Evolutionary conservation across 2,888 invertebrate species (phyloP), one percentile per base, ranked within the genome.

Genomic region (Caenorhabditis angaria): DNA sequence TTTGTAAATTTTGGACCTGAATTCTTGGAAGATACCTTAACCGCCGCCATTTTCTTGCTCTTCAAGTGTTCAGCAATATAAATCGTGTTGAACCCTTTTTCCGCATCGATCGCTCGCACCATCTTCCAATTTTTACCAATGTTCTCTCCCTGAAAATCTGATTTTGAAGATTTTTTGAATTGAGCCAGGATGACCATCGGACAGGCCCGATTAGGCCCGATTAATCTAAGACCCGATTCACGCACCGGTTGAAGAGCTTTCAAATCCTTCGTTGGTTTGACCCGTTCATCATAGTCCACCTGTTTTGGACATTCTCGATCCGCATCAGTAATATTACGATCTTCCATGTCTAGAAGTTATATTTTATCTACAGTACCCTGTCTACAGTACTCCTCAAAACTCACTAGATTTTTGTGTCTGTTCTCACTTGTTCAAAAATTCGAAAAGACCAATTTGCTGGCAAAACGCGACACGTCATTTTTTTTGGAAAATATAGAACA

Each of bases 321-420:
- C 12, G 70, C 77, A n/a, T 77, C 73, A 28, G 77, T 77, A 35
- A 77, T 72, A 64, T 76, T 76, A 65, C 76, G 73, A 60, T 73
- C 73, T 51, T 73, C 69, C 72, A 68, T 68, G 48, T 20, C 50
- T 50, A n/a, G n/a, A n/a, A n/a, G n/a, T n/a, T n/a, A n/a, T n/a
- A n/a, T n/a, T n/a, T n/a, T n/a, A n/a, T n/a, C n/a, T n/a, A n/a
- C n/a, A n/a, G n/a, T n/a, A n/a, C n/a, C 18, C 32, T 8, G 12
- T 18, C 14, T 41, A 41, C 41, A 10, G 41, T 41, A 32, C 5
- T 51, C 51, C 51, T 24, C 51, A 27, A 27, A 20, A 53, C 53
- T 53, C 14, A 27, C 53, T 53, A 27, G 25, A 53, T 53, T 53
- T 53, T 53, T 53, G 25, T 53, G 25, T 53, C 53, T 18, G 10